phyloP scores from a whole-genome alignment of 2,113 vertebrate species.

The Numida meleagris region DNA sequence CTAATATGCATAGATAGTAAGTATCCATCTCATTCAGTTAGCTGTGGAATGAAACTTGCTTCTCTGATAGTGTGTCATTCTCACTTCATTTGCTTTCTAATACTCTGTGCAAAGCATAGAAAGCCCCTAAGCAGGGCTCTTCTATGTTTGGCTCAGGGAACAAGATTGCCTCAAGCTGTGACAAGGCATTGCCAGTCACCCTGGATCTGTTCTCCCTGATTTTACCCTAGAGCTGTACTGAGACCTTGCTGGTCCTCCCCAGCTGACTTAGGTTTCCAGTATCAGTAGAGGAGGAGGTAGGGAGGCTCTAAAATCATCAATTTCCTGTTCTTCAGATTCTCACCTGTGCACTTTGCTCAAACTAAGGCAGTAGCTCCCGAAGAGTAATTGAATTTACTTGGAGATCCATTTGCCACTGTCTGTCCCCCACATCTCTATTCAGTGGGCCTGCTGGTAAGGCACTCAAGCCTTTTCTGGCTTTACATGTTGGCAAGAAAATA shows the following conservation, averaged over 20 bases:
- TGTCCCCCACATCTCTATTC: not conserved
- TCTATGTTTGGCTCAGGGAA: not conserved
- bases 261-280: not conserved
- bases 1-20: not conserved
- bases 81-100: not conserved
- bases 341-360: not conserved
- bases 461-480: not conserved
- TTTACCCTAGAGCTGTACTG: not conserved
- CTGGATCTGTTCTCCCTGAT: not conserved
- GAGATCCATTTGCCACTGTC: not conserved
- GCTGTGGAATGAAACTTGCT: not conserved
- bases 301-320: not conserved
- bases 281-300: accelerated
- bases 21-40: not conserved
- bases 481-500: not conserved
- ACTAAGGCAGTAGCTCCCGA: not conserved
- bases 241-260: not conserved
- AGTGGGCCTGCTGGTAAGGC: not conserved
- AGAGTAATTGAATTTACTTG: not conserved
- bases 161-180: not conserved
- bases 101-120: not conserved
- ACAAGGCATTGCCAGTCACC: not conserved
- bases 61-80: not conserved
- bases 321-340: not conserved
- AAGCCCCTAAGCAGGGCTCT: not conserved